Conservation (phyloP, 1,140 invertebrate genomes). For the Drosophila mayri region DNA sequence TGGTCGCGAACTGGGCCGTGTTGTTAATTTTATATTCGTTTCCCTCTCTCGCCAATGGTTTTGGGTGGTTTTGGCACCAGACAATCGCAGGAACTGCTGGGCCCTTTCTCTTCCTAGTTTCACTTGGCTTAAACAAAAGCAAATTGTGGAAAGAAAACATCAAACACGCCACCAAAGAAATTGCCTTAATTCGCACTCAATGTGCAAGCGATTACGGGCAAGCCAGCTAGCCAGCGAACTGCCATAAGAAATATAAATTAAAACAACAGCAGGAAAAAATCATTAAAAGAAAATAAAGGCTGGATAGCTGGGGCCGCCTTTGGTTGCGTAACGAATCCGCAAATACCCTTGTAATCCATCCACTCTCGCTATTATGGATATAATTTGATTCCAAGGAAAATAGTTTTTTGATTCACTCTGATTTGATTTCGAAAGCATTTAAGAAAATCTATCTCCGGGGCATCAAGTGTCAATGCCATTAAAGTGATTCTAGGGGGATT, state of each 20-base stretch:
- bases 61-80: neutral
- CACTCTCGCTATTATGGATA: neutral
- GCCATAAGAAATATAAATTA: conserved; percentile 42
- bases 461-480: conserved; percentile 11
- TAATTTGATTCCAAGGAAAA: neutral
- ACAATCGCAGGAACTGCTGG: conserved; percentile 33
- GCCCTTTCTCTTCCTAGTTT: conserved; percentile 57
- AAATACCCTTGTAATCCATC: conserved; percentile 19
- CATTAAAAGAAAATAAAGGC: conserved; percentile 23
- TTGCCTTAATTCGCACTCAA: conserved; percentile 56
- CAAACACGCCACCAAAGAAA: conserved; percentile 48
- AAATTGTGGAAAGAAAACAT: conserved; percentile 33
- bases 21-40: conserved; percentile 26
- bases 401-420: neutral
- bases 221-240: neutral
- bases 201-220: conserved; percentile 33
- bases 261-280: conserved; percentile 24
- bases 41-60: conserved; percentile 15
- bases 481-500: conserved; percentile 7
- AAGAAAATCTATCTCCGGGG: neutral
- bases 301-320: no score
- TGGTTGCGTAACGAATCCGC: conserved; percentile 3
- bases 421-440: neutral
- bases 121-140: conserved; percentile 17
- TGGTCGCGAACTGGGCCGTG: neutral